Evolutionary conservation across 2,888 invertebrate genomes (phyloP).

Genomic region (Leistus spinibarbis): DNA sequence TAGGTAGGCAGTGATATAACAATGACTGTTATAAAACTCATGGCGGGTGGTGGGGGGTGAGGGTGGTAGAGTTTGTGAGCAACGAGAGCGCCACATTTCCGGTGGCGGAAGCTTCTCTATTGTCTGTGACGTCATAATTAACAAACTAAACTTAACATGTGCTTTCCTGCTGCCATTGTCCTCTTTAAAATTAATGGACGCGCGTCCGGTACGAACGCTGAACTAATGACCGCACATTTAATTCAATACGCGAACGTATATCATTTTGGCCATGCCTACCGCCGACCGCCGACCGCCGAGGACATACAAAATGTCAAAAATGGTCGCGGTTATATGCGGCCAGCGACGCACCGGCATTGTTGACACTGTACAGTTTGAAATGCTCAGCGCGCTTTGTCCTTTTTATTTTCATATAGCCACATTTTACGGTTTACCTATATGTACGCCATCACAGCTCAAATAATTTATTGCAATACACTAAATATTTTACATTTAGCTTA

Average conservation of each 20-base stretch:
- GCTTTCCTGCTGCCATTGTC: slow-evolving; percentile 61
- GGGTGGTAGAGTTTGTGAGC: slow-evolving; percentile 51
- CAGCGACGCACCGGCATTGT: background rate
- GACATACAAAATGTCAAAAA: background rate
- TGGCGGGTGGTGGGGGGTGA: slow-evolving; percentile 43
- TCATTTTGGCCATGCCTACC: background rate
- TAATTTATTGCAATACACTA: background rate
- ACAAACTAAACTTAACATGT: slow-evolving; percentile 63
- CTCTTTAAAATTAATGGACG: slow-evolving; percentile 57
- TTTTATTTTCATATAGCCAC: background rate
- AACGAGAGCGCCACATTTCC: slow-evolving; percentile 45
- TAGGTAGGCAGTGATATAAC: background rate
- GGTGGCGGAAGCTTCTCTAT: slow-evolving; percentile 54
- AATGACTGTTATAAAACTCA: background rate
- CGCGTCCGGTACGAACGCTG: slow-evolving; percentile 41
- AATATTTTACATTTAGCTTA: no score
- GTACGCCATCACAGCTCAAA: background rate
- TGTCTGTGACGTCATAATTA: slow-evolving; percentile 59
- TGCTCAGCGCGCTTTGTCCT: background rate
- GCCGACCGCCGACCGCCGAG: background rate
- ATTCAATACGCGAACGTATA: slow-evolving; percentile 35
- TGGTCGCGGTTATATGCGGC: background rate
- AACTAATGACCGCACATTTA: slow-evolving; percentile 39
- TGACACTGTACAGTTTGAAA: background rate
- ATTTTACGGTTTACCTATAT: background rate